Conservation (phyloP, 1,140 invertebrate species). For the Diachasma alloeum region DNA sequence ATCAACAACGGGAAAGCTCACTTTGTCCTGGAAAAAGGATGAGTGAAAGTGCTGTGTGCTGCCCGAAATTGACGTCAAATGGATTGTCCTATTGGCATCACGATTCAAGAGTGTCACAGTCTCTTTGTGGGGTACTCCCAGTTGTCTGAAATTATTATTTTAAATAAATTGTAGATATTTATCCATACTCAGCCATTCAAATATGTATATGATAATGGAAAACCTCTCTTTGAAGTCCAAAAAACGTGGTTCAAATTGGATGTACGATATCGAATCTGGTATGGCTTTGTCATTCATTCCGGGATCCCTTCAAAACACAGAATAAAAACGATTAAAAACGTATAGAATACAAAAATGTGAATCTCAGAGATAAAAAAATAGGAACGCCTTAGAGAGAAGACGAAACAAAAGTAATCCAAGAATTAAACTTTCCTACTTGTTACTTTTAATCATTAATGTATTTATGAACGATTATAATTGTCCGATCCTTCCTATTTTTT, state of each 20-base stretch:
- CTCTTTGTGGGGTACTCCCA: conserved; percentile 83
- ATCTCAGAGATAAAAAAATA: conserved; percentile 43
- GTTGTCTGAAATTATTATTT: conserved; percentile 68
- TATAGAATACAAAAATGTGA: not conserved
- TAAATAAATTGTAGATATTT: no score
- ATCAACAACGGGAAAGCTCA: no score
- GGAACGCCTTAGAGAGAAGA: conserved; percentile 45
- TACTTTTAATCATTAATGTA: no score
- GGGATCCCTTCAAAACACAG: conserved; percentile 49
- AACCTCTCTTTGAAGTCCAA: conserved; percentile 62
- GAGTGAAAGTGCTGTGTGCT: conserved; percentile 90
- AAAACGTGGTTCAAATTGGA: conserved; percentile 57
- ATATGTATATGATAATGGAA: not conserved
- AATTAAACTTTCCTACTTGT: not conserved
- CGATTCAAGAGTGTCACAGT: conserved; percentile 82
- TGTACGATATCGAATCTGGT: conserved; percentile 51
- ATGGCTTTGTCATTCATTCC: conserved; percentile 47
- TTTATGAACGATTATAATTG: no score
- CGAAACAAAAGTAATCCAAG: conserved; percentile 21
- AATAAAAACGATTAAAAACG: conserved; percentile 31
- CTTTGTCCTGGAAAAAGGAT: conserved; percentile 91
- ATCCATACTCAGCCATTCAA: no score
- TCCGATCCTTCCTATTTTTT: conserved; percentile 43
- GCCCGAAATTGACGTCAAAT: conserved; percentile 87
- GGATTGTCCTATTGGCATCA: conserved; percentile 78